Base-by-base conservation (phyloP, 64 coral and sea anemone genomes). In the Actinia tenebrosa region DNA sequence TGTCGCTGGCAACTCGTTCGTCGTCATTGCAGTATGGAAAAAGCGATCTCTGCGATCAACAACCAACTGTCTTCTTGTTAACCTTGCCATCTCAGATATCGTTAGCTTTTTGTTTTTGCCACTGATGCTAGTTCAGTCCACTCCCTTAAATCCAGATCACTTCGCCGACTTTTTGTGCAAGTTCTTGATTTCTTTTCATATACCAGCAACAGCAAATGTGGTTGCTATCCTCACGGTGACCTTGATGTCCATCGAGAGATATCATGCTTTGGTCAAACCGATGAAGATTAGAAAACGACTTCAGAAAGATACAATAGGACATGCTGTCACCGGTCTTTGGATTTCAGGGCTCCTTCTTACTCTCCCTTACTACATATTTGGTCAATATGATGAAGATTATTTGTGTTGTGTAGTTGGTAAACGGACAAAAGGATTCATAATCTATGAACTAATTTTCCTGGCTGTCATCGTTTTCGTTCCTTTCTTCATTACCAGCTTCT, bases 31-130 rank as follows among this genome's bases (percentile, higher is more conserved):
- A 20, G 86, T 87, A 5, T 53, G 86, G 22, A 87, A 55, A 56
- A 75, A 60, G 22, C 17, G 50, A 22, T 50, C 86, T 4, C 22
- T 87, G 20, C 86, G 42, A 23, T 66, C 63, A 66, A 87, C 86
- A 55, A 78, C 86, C 44, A 87, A 87, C 46, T 71, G 45, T 55
- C 86, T 78, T 11, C 86, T 87, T 0, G 86, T 87, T 17, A 87
- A 87, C 45, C 23, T 87, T 14, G 86, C 86, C 20, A 45, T 87
- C n/a, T 27, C 64, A 47, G 86, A 87, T 78, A 87, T 78, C 44
- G 7, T 22, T 37, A 87, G 46, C 17, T 27, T 78, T 0, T 25
- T 87, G 20, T 78, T 60, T 22, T 53, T 52, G 18, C 86, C 86
- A 10, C 61, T 60, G 64, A 16, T 22, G 37, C 53, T 77, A 15